Evolutionary conservation across 2,113 vertebrate species (phyloP).

Genomic region (Charadrius vociferus): DNA sequence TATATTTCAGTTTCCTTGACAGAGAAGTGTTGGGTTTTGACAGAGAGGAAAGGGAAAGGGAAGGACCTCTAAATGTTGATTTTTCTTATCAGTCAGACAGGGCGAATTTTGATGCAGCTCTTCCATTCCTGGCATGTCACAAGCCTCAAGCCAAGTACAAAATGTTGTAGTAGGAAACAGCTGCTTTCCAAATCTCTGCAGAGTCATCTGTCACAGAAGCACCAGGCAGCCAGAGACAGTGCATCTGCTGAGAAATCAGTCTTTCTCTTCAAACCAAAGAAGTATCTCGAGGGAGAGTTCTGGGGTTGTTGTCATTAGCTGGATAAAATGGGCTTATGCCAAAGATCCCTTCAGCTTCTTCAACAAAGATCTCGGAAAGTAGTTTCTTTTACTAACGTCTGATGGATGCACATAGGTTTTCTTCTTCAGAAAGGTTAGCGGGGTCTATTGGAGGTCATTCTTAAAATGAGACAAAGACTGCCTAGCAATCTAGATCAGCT

Average conservation of each 20-base stretch:
- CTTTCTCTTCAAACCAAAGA: not conserved
- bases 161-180: not conserved
- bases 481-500: not conserved
- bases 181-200: constrained; percentile 29
- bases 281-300: not conserved
- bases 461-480: not conserved
- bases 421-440: not conserved
- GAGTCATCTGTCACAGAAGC: not conserved
- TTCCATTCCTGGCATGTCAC: not conserved
- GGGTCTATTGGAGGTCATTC: not conserved
- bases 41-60: not conserved
- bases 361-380: not conserved
- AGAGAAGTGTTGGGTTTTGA: not conserved
- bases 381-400: not conserved
- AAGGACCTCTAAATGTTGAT: not conserved
- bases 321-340: not conserved
- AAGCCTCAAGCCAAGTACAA: constrained; percentile 44
- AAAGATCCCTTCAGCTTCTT: not conserved
- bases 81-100: not conserved
- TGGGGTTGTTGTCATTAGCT: not conserved
- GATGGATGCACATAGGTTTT: not conserved
- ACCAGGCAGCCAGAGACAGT: not conserved
- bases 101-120: not conserved
- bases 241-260: constrained; percentile 33
- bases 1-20: not conserved